A percentile compares a stretch with the other conserved stretches of the same genome.
These are phyloP conservation scores for Tretioscincus oriximinensis DNA, from an alignment of 2,113 vertebrate genomes.

Conservation along the genomic window DNA sequence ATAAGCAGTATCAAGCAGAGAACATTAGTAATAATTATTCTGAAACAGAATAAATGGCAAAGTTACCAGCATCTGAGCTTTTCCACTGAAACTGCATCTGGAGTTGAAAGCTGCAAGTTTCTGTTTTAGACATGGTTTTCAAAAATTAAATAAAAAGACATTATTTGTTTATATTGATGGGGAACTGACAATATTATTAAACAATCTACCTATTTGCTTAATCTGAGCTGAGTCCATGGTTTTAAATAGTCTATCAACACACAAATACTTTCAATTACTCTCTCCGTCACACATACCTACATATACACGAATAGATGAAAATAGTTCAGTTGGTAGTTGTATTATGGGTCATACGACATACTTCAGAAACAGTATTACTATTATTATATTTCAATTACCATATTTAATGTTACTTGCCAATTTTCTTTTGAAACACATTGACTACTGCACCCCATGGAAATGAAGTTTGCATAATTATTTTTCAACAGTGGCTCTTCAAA, in stretches of 20 bases:
- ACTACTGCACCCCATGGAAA: background rate
- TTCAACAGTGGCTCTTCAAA: background rate
- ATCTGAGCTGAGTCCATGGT: background rate
- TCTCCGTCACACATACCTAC: background rate
- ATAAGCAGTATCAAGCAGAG: too few relatives aligned
- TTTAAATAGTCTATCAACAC: background rate
- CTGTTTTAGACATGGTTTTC: background rate
- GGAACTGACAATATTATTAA: background rate
- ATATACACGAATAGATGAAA: background rate
- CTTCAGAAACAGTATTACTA: background rate
- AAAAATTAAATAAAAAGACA: background rate
- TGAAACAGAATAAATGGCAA: too few relatives aligned
- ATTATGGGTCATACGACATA: background rate
- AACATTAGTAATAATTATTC: too few relatives aligned
- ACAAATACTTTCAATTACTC: background rate
- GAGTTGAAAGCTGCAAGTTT: too few relatives aligned
- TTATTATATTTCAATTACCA: background rate
- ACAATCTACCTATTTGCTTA: background rate
- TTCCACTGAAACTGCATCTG: too few relatives aligned
- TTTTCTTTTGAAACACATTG: background rate
- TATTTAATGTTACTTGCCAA: background rate
- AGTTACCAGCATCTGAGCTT: too few relatives aligned
- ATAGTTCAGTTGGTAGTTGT: background rate
- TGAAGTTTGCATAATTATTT: background rate
- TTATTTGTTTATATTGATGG: background rate